phyloP scores from a whole-genome alignment of 2,113 vertebrate genomes.

The Camelus bactrianus region DNA sequence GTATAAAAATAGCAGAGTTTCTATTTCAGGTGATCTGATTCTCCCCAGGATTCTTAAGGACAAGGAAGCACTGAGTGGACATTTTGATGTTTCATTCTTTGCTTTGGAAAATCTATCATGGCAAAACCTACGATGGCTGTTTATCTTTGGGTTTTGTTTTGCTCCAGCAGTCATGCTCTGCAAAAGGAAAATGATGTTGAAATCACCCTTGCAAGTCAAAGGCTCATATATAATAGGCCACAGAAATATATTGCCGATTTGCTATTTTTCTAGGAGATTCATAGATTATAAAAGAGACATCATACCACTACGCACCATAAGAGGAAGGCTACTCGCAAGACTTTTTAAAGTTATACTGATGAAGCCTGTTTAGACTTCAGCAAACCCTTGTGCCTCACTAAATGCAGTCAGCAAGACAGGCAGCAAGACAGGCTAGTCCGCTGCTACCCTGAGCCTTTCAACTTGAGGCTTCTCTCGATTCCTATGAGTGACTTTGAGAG shows the following conservation, averaged over 20 bases:
- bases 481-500: background rate
- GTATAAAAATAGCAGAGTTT: constrained; percentile 75
- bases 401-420: background rate
- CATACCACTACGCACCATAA: background rate
- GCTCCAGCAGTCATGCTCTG: background rate
- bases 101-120: background rate
- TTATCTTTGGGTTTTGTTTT: constrained; percentile 44
- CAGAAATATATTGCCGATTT: constrained; percentile 53
- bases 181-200: constrained; percentile 53
- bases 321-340: constrained; percentile 9
- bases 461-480: background rate
- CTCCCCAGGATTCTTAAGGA: constrained; percentile 67
- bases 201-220: constrained; percentile 66
- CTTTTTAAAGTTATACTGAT: background rate
- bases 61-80: constrained; percentile 54
- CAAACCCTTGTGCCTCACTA: background rate
- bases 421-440: background rate
- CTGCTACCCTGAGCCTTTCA: background rate
- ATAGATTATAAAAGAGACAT: constrained; percentile 24
- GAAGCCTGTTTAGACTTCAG: background rate
- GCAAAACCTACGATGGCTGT: background rate
- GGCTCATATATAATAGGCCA: constrained; percentile 48
- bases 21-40: constrained; percentile 73
- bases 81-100: constrained; percentile 49
- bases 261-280: background rate